phyloP scores from a whole-genome alignment of 2,888 invertebrate species.

The Lycophotia porphyrea region DNA sequence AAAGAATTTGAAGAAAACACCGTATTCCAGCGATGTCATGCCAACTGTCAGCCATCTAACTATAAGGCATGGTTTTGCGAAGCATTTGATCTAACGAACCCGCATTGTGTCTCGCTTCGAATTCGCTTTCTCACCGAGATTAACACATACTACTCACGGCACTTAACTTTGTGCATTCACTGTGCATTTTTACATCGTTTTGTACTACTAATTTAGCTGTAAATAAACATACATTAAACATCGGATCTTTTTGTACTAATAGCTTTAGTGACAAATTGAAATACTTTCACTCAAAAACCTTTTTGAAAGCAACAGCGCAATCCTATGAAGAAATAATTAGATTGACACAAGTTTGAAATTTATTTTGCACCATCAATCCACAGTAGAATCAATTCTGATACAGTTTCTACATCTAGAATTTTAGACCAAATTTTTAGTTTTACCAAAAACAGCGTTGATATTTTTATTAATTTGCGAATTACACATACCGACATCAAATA shows the following conservation, averaged over 20 bases:
- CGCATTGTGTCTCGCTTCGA: constrained; percentile 73
- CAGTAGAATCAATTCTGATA: constrained; percentile 20
- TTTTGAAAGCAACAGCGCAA: constrained; percentile 5
- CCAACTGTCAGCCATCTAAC: constrained; percentile 76
- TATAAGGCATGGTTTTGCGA: constrained; percentile 86
- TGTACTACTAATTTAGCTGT: constrained; percentile 66
- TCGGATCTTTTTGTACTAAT: too few species aligned
- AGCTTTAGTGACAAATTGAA: too few species aligned
- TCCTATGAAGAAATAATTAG: background rate
- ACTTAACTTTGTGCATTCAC: constrained; percentile 75
- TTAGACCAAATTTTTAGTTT: background rate
- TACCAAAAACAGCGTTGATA: constrained; percentile 22
- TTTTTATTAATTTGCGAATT: constrained; percentile 41
- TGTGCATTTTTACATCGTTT: constrained; percentile 69
- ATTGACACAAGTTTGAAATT: constrained; percentile 12
- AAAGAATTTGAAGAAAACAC: constrained; percentile 59
- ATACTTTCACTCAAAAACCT: too few species aligned
- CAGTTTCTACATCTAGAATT: constrained; percentile 7
- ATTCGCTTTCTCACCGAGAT: constrained; percentile 78
- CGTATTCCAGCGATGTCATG: constrained; percentile 83
- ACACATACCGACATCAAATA: constrained; percentile 28
- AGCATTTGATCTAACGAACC: constrained; percentile 80
- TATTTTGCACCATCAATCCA: constrained; percentile 26
- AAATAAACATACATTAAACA: constrained; percentile 60
- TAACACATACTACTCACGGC: constrained; percentile 75